Conservation (phyloP, 1,140 invertebrate genomes). For the Drosophila micromelanica region DNA sequence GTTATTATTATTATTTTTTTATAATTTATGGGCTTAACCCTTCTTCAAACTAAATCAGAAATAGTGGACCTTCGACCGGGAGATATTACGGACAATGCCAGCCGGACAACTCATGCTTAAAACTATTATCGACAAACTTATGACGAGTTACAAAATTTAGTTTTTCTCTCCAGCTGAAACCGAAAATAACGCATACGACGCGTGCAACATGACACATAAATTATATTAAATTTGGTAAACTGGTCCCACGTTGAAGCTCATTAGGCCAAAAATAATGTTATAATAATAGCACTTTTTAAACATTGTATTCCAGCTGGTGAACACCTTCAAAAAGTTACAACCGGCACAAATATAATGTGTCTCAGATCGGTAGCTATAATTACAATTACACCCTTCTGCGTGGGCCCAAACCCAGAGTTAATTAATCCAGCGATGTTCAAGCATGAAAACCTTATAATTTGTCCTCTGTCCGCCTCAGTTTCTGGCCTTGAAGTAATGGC, state of each 20-base stretch:
- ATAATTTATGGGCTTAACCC: not conserved
- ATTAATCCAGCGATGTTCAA: constrained; percentile 6
- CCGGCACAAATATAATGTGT: not conserved
- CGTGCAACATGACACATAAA: constrained; percentile 28
- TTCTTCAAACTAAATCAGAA: not conserved
- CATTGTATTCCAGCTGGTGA: not conserved
- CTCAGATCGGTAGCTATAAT: not conserved
- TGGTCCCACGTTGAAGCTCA: not conserved
- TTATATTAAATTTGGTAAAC: not conserved
- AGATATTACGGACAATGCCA: no score
- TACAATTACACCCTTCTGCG: constrained; percentile 6
- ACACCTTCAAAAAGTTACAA: not conserved
- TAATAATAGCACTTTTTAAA: constrained; percentile 1
- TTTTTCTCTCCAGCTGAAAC: not conserved
- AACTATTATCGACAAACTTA: not conserved
- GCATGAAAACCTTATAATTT: not conserved
- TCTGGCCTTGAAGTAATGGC: not conserved
- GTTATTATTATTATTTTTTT: not conserved
- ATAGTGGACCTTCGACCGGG: not conserved
- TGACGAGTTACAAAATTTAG: not conserved
- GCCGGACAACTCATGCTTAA: not conserved
- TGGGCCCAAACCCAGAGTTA: constrained; percentile 1
- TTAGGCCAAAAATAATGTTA: constrained; percentile 12
- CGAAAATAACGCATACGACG: constrained; percentile 32
- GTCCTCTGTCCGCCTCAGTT: not conserved